Conservation (phyloP, 1,140 invertebrate genomes). For the Trachymyrmex cornetzi region DNA sequence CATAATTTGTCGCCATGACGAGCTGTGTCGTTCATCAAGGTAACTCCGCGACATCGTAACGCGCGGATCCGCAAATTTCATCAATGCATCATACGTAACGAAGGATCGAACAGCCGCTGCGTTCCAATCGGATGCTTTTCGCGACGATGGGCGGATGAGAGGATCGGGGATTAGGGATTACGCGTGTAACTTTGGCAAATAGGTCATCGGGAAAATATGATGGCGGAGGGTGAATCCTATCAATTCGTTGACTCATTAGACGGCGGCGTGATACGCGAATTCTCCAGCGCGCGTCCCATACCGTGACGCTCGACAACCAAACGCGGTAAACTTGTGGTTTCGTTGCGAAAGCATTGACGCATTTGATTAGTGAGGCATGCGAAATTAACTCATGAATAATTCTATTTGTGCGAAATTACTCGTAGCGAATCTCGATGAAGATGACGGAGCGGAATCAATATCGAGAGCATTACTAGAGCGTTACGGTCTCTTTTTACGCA, state of each 20-base stretch:
- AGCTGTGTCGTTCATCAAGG: slow-evolving; percentile 53
- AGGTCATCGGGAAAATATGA: slow-evolving; percentile 35
- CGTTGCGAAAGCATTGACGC: slow-evolving; percentile 31
- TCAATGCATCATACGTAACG: slow-evolving; percentile 60
- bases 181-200: slow-evolving; percentile 43
- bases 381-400: slow-evolving; percentile 61
- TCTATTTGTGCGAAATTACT: slow-evolving; percentile 54
- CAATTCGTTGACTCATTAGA: slow-evolving; percentile 58
- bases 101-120: slow-evolving; percentile 45
- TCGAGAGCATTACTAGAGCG: not conserved
- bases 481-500: not conserved
- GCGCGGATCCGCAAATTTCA: slow-evolving; percentile 55
- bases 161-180: not conserved
- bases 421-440: slow-evolving; percentile 48
- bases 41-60: slow-evolving; percentile 53
- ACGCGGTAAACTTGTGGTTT: slow-evolving; percentile 15
- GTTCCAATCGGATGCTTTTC: slow-evolving; percentile 45
- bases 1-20: slow-evolving; percentile 46
- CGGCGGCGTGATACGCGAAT: slow-evolving; percentile 10
- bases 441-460: slow-evolving; percentile 50
- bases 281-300: not conserved
- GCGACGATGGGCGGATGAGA: not conserved
- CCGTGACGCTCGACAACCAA: not conserved
- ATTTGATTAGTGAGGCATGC: slow-evolving; percentile 45
- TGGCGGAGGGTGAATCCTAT: not conserved